Evolutionary conservation across 2,888 invertebrate genomes (phyloP), one percentile per base, ranked within the genome.

Genomic region (Brachypalpus laphriformis): DNA sequence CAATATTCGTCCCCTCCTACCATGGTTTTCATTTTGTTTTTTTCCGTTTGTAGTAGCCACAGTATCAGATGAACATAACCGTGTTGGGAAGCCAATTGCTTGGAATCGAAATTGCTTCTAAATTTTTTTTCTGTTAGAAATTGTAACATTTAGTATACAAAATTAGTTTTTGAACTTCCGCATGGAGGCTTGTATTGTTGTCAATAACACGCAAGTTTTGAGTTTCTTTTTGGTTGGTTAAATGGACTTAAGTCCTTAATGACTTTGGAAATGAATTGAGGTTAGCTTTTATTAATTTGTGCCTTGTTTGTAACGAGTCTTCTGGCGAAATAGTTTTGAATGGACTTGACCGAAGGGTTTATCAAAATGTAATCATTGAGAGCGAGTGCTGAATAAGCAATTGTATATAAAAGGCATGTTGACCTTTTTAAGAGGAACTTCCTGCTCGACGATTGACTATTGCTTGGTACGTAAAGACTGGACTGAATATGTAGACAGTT

Each of bases 41-140:
- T 47, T 56, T 7, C 28, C 7, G 28, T 28, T 28, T 42, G 4
- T 61, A 14, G 16, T 37, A 47, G 28, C n/a, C 20, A 47, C 45
- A 8, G 42, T 1, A 57, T 47, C 28, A 28, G 14, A 66, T 74
- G 37, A 81, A 61, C 51, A 45, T 18, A 74, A 56, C 54, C 34
- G 61, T 68, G 68, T 81, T 75, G 61, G 81, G 56, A 70, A 68
- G 37, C 61, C 75, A 82, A 82, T 82, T 82, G 82, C 56, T 57
- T 56, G 70, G 65, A 82, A 71, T 63, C 76, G 11, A 70, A 76
- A 76, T 76, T 77, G 82, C 25, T 71, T 77, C 57, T 71, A 65
- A 77, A n/a, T 82, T 82, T 51, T n/a, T n/a, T 70, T 77, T 77
- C 31, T 57, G 28, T 22, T 49, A 34, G 47, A 37, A 71, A 40